A percentile compares a stretch with the other conserved stretches of the same genome.
Conservation (phyloP, 2,888 invertebrate species). For the Bellardia bayeri region DNA sequence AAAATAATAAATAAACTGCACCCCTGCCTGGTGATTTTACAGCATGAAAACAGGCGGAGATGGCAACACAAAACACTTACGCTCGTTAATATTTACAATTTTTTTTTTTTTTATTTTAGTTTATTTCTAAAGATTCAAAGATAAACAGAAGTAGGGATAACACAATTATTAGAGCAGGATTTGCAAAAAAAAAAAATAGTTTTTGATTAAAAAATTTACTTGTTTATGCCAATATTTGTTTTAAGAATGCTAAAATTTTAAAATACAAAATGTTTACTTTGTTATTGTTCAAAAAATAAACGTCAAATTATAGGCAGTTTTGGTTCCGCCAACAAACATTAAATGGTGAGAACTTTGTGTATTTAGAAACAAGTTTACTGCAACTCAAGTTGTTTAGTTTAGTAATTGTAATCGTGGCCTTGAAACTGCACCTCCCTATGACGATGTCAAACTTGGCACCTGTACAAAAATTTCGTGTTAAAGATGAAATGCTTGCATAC, state of each 20-base stretch:
- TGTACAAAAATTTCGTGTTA: conserved; percentile 63
- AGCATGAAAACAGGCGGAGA: conserved; percentile 28
- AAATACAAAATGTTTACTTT: too few relatives aligned
- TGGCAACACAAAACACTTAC: conserved; percentile 26
- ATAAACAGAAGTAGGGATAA: not conserved
- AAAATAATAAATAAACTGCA: conserved; percentile 68
- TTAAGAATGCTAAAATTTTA: too few relatives aligned
- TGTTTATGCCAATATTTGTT: too few relatives aligned
- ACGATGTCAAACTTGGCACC: conserved; percentile 64
- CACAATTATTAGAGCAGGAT: not conserved
- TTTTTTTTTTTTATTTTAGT: not conserved
- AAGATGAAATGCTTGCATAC: conserved; percentile 36
- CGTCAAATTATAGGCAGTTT: too few relatives aligned
- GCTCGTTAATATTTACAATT: conserved; percentile 2
- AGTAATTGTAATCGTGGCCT: conserved; percentile 46
- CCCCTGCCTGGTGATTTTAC: conserved; percentile 65
- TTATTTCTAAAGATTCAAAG: conserved; percentile 32
- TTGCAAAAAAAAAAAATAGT: not conserved
- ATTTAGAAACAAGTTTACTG: not conserved
- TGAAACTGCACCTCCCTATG: conserved; percentile 59
- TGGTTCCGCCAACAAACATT: too few relatives aligned
- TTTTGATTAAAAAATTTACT: too few relatives aligned
- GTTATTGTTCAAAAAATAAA: too few relatives aligned
- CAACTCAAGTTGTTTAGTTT: not conserved
- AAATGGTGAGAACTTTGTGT: not conserved